phyloP scores from a whole-genome alignment of 2,113 vertebrate genomes.

The Pteropus alecto region DNA sequence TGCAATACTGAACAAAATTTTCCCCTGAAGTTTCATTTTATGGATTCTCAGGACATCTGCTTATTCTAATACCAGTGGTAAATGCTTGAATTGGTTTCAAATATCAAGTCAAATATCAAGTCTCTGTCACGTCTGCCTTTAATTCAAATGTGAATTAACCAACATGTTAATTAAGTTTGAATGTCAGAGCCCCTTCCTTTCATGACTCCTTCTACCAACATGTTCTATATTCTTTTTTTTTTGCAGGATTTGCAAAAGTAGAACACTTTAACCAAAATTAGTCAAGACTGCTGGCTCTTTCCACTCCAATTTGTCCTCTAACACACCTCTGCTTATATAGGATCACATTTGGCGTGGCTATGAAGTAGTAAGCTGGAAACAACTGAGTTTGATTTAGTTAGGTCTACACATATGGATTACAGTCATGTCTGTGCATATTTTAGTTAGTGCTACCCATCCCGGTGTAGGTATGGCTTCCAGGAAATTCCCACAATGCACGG shows the following conservation, averaged over 20 bases:
- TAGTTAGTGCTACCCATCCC: neutral
- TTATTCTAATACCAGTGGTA: neutral
- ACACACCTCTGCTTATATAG: neutral
- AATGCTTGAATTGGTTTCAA: neutral
- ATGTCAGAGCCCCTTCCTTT: neutral
- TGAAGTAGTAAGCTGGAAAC: neutral
- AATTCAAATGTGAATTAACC: neutral
- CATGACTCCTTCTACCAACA: neutral
- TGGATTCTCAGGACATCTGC: neutral
- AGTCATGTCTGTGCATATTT: neutral
- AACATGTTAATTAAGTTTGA: neutral
- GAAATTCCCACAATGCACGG: neutral
- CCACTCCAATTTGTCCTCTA: neutral
- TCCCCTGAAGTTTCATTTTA: neutral
- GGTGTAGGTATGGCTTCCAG: too few species aligned
- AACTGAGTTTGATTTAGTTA: neutral
- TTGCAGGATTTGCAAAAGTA: neutral
- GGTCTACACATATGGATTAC: neutral
- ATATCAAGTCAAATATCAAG: slow-evolving; percentile 8
- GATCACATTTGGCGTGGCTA: neutral
- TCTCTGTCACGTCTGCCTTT: neutral
- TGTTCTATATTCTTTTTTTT: neutral
- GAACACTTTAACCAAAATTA: neutral
- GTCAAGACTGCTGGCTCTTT: neutral
- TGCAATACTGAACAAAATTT: neutral